Evolutionary conservation across 1,140 invertebrate species (phyloP).

Genomic region (Listronotus oregonensis): DNA sequence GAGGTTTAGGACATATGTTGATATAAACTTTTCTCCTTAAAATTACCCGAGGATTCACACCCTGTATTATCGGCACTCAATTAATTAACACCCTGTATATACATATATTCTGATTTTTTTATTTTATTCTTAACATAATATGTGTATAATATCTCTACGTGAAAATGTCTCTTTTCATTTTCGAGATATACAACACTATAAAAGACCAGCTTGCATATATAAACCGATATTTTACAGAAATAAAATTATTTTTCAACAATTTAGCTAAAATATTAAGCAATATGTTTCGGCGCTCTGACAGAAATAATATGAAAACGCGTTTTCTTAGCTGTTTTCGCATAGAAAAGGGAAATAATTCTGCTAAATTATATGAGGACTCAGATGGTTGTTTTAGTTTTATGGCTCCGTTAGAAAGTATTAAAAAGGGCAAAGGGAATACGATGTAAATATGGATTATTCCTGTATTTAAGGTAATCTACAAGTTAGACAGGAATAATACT

Average conservation of each 20-base stretch:
- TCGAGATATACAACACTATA: not conserved
- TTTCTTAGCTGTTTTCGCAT: constrained; percentile 18
- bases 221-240: constrained; percentile 17
- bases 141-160: no score
- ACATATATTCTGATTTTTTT: no score
- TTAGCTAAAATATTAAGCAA: constrained; percentile 25
- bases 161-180: no score
- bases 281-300: constrained; percentile 9
- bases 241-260: constrained; percentile 18
- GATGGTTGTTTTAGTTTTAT: constrained; percentile 22
- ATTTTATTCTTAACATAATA: no score
- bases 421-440: not conserved
- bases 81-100: no score
- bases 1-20: no score
- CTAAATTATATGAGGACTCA: constrained; percentile 14
- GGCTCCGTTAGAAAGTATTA: constrained; percentile 16
- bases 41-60: no score
- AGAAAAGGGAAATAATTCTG: constrained; percentile 18
- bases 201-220: not conserved
- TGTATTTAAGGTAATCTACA: not conserved
- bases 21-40: no score
- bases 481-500: no score
- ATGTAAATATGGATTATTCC: not conserved
- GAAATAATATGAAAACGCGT: constrained; percentile 22
- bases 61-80: no score